Conservation (phyloP, 1,140 invertebrate species). For the Propsilocerus akamusi region DNA sequence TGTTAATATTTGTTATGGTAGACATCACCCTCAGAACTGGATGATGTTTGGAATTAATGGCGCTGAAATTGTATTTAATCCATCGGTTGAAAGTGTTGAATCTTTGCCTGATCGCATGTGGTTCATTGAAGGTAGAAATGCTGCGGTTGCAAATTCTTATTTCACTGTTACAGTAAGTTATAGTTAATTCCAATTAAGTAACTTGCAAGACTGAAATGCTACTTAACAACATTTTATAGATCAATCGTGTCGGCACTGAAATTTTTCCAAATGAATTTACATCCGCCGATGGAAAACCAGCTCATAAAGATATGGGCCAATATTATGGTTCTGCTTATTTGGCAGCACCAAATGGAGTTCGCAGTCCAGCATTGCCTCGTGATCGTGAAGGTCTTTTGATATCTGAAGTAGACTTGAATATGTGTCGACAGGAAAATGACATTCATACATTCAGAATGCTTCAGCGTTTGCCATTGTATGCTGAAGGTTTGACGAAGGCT, state of each 20-base stretch:
- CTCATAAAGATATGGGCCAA: constrained; percentile 69
- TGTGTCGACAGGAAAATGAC: constrained; percentile 70
- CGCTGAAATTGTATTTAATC: constrained; percentile 88
- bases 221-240: no score
- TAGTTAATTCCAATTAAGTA: no score
- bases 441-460: constrained; percentile 77
- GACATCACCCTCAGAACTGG: constrained; percentile 83
- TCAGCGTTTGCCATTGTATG: constrained; percentile 64
- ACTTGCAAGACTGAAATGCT: no score
- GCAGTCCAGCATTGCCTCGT: constrained; percentile 59
- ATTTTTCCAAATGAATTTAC: constrained; percentile 63
- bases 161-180: constrained; percentile 71
- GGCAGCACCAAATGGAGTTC: constrained; percentile 59
- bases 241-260: constrained; percentile 78
- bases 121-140: constrained; percentile 70
- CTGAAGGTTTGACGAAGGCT: constrained; percentile 40
- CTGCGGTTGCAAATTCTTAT: constrained; percentile 70
- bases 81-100: constrained; percentile 50
- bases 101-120: constrained; percentile 63
- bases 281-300: constrained; percentile 58
- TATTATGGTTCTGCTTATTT: constrained; percentile 81
- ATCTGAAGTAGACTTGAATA: constrained; percentile 64
- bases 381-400: constrained; percentile 58
- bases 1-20: constrained; percentile 77
- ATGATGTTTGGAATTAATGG: constrained; percentile 70